A percentile compares a stretch with the other conserved stretches of the same genome.
Evolutionary conservation across 1,140 invertebrate genomes (phyloP).

Genomic region (Solenopsis invicta): DNA sequence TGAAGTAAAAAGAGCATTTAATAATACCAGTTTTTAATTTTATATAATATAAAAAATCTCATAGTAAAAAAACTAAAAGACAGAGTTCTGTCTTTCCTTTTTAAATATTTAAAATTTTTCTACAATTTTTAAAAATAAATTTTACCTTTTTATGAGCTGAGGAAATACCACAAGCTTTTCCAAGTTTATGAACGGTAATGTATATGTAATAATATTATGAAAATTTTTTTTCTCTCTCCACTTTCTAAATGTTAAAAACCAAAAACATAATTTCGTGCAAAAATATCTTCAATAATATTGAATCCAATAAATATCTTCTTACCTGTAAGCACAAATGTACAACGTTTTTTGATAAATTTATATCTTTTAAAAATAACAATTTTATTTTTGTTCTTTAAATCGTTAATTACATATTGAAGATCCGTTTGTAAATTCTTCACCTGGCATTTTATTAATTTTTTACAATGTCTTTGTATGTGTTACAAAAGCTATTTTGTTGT

Average conservation of each 20-base stretch:
- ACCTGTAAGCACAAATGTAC: neutral
- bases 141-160: too few species aligned
- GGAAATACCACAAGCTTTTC: neutral
- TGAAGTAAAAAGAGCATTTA: too few species aligned
- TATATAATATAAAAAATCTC: too few species aligned
- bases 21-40: too few species aligned
- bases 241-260: neutral
- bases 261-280: neutral
- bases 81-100: too few species aligned
- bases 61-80: too few species aligned
- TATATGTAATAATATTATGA: too few species aligned
- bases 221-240: too few species aligned
- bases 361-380: neutral
- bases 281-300: neutral
- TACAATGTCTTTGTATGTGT: neutral
- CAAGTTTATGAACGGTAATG: neutral
- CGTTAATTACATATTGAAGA: too few species aligned
- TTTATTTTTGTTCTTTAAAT: neutral
- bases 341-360: neutral
- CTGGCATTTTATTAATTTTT: neutral
- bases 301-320: neutral
- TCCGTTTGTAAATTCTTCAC: neutral
- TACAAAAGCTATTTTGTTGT: neutral
- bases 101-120: too few species aligned
- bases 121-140: too few species aligned